These are phyloP conservation scores for Bolborhynchus lineola DNA, from an alignment of 2,113 vertebrate genomes.

Conservation along the genomic window DNA sequence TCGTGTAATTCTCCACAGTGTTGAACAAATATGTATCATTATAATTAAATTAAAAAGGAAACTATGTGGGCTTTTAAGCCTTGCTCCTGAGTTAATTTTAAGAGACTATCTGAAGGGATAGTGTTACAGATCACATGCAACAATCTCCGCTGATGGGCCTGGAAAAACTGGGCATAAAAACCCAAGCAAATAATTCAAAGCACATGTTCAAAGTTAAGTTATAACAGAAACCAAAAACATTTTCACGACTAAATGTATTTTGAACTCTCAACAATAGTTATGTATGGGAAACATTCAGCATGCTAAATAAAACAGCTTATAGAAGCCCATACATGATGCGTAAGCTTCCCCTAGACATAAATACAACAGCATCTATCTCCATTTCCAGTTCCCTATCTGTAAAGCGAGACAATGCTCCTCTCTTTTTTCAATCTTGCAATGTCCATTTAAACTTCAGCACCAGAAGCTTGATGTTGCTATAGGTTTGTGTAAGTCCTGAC, in stretches of 20 bases:
- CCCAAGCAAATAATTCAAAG: constrained; percentile 35
- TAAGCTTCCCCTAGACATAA: neutral
- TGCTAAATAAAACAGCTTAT: neutral
- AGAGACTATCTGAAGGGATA: constrained; percentile 27
- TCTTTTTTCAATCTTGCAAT: neutral
- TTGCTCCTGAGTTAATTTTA: neutral
- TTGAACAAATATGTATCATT: constrained; percentile 22
- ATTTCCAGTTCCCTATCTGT: neutral
- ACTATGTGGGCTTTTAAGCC: constrained; percentile 5
- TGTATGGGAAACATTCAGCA: neutral
- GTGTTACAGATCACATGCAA: constrained; percentile 33
- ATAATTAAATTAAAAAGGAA: constrained; percentile 36
- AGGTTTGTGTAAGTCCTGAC: neutral
- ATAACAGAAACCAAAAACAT: neutral
- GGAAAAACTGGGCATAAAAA: constrained; percentile 2
- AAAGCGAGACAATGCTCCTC: neutral
- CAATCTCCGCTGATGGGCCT: neutral
- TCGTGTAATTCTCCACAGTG: constrained; percentile 22
- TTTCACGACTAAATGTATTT: neutral
- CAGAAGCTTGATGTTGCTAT: neutral
- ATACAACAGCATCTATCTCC: neutral
- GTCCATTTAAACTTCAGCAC: neutral
- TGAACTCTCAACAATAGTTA: neutral
- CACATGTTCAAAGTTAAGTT: constrained; percentile 8
- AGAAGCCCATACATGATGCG: neutral